Evolutionary conservation across 2,888 invertebrate genomes (phyloP).

Genomic region (Dorcus parallelipipedus): DNA sequence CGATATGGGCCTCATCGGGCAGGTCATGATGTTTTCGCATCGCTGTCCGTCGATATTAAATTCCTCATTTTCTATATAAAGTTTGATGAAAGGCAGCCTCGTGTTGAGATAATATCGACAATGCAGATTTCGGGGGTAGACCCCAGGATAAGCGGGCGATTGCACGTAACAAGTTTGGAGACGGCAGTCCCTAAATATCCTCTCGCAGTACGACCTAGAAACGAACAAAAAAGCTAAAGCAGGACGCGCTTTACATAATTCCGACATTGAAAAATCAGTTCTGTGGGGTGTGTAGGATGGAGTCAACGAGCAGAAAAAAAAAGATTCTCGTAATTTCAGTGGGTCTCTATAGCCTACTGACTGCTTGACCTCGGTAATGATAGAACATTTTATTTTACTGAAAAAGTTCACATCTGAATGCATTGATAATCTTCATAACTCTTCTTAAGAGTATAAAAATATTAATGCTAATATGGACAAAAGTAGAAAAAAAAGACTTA

Average conservation of each 20-base stretch:
- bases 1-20: slow-evolving; percentile 87
- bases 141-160: slow-evolving; percentile 88
- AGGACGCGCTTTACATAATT: background rate
- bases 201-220: slow-evolving; percentile 79
- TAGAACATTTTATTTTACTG: background rate
- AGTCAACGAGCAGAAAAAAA: no score
- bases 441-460: no score
- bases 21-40: slow-evolving; percentile 93
- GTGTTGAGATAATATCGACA: slow-evolving; percentile 90
- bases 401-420: background rate
- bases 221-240: slow-evolving; percentile 2
- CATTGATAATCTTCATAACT: no score
- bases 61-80: slow-evolving; percentile 89
- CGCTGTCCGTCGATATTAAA: slow-evolving; percentile 92
- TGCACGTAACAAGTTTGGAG: slow-evolving; percentile 92
- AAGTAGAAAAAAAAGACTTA: no score
- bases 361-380: background rate
- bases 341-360: background rate
- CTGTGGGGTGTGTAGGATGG: no score
- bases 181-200: slow-evolving; percentile 82
- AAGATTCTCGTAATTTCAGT: background rate
- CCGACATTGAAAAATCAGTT: background rate
- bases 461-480: no score
- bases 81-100: slow-evolving; percentile 81
- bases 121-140: slow-evolving; percentile 86